Percentiles rank a stretch among this genome's conserved stretches.
Evolutionary conservation across 2,113 vertebrate species (phyloP).

Genomic region (Datnioides undecimradiatus): DNA sequence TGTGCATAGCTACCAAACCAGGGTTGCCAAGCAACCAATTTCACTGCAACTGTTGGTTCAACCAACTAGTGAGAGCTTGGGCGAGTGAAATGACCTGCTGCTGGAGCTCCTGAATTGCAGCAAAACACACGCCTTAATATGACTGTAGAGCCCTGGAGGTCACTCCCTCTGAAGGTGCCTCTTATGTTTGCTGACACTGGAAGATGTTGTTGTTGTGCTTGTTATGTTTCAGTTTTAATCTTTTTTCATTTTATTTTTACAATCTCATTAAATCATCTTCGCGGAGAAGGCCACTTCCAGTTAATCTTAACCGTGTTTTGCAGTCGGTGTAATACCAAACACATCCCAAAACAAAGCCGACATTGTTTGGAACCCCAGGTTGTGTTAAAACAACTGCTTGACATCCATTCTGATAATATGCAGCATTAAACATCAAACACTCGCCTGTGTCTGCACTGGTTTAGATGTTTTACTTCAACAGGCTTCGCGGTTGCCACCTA

Average conservation of each 20-base stretch:
- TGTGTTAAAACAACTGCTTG: constrained; percentile 30
- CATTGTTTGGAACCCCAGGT: constrained; percentile 7
- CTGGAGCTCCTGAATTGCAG: constrained; percentile 7
- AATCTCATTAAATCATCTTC: background rate
- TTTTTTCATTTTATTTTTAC: background rate
- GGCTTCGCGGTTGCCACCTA: constrained; percentile 42
- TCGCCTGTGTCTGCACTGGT: constrained; percentile 45
- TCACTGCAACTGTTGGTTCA: background rate
- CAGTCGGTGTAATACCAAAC: background rate
- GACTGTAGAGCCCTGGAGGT: background rate
- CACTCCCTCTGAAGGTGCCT: constrained; percentile 13
- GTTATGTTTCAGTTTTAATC: too few relatives aligned
- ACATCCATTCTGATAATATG: constrained; percentile 57
- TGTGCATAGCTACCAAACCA: background rate
- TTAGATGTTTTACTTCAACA: constrained; percentile 47
- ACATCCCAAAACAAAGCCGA: constrained; percentile 8
- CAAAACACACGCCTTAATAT: background rate
- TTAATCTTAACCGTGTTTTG: background rate
- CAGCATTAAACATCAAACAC: constrained; percentile 71
- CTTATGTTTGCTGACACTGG: background rate
- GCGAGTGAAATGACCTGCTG: background rate
- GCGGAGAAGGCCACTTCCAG: background rate
- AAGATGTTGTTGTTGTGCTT: constrained; percentile 1
- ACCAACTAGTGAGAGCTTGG: background rate
- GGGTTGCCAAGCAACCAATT: background rate